Conservation (phyloP, 2,888 invertebrate species). For the Ypsolopha sequella region DNA sequence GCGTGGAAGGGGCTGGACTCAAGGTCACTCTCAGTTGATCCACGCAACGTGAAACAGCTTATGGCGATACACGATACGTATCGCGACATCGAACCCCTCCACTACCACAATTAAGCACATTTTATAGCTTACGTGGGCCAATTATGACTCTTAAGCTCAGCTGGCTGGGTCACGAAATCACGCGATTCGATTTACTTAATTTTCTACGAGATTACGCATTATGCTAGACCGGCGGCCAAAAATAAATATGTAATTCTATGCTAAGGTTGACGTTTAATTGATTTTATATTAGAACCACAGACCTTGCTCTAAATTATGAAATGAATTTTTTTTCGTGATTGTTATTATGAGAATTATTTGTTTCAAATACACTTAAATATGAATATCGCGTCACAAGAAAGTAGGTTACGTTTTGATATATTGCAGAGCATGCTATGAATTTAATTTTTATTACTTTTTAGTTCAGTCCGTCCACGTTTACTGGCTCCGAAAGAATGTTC, state of each 20-base stretch:
- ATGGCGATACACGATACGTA: background rate
- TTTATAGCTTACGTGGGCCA: constrained; percentile 41
- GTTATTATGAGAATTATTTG: background rate
- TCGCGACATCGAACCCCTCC: background rate
- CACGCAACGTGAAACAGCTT: constrained; percentile 40
- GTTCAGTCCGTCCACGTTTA: background rate
- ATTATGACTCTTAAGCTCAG: constrained; percentile 41
- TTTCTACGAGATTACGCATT: constrained; percentile 45
- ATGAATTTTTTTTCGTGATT: constrained; percentile 8
- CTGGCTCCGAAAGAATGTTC: constrained; percentile 4
- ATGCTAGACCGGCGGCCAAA: constrained; percentile 31
- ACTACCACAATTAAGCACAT: constrained; percentile 36
- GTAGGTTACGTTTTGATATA: background rate
- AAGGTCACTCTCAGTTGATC: constrained; percentile 59
- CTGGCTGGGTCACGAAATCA: constrained; percentile 31
- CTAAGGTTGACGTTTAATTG: constrained; percentile 6
- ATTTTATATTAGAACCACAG: constrained; percentile 7
- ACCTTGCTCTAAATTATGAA: constrained; percentile 48
- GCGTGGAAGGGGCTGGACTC: constrained; percentile 37
- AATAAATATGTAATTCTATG: constrained; percentile 8
- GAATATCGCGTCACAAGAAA: background rate
- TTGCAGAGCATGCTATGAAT: background rate
- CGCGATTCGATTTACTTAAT: constrained; percentile 52
- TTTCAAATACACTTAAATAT: background rate
- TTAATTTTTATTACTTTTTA: background rate